Evolutionary conservation across 1,140 invertebrate species (phyloP).

Genomic region (Scaptodrosophila lebanonensis): DNA sequence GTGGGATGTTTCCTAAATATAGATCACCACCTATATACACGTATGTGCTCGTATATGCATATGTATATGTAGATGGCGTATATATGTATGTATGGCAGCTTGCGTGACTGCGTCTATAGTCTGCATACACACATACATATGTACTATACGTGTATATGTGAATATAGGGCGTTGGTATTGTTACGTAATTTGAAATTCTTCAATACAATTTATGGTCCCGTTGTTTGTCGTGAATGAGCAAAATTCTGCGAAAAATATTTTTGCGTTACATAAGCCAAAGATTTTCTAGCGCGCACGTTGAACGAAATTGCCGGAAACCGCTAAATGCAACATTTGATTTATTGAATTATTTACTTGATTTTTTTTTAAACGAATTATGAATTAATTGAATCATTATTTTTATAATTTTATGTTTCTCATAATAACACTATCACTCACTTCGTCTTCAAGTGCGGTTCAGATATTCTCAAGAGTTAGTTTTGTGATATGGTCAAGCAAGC

Average conservation of each 20-base stretch:
- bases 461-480: slow-evolving; percentile 15
- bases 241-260: not conserved
- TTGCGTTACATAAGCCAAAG: not conserved
- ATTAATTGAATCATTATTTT: too few species aligned
- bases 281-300: too few species aligned
- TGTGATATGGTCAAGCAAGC: slow-evolving; percentile 13
- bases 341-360: too few species aligned
- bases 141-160: slow-evolving; percentile 5
- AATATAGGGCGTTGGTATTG: slow-evolving; percentile 65
- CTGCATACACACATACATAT: slow-evolving; percentile 4
- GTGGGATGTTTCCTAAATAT: slow-evolving; percentile 72
- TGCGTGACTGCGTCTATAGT: slow-evolving; percentile 24
- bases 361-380: too few species aligned
- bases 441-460: slow-evolving; percentile 5
- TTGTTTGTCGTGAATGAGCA: not conserved
- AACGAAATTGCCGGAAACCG: not conserved
- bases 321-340: slow-evolving; percentile 7
- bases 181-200: slow-evolving; percentile 51
- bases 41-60: slow-evolving; percentile 35
- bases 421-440: slow-evolving; percentile 30
- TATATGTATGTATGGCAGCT: too few species aligned
- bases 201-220: slow-evolving; percentile 7
- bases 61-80: slow-evolving; percentile 15
- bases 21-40: slow-evolving; percentile 53
- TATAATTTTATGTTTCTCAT: slow-evolving; percentile 6